Conservation (phyloP, 2,113 vertebrate genomes). For the Mixornis gularis region DNA sequence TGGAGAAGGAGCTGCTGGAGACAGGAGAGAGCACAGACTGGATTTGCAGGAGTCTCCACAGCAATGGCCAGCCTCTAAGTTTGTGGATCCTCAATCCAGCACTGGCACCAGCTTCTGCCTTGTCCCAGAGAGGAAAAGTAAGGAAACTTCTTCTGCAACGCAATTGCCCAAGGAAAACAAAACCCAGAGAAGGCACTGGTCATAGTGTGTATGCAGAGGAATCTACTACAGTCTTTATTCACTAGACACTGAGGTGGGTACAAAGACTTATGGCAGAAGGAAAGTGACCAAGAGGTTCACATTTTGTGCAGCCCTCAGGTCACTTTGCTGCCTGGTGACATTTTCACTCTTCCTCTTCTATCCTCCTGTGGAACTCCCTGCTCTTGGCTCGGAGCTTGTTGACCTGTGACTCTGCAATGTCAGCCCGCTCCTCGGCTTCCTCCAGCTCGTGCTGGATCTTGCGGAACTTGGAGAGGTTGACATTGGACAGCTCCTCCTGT, state of each 20-base stretch:
- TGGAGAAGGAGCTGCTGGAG: neutral
- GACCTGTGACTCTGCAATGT: constrained; percentile 73
- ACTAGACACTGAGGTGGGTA: neutral
- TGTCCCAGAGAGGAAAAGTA: neutral
- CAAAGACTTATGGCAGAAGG: neutral
- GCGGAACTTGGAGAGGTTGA: constrained; percentile 44
- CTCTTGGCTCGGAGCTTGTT: neutral
- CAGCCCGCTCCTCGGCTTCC: constrained; percentile 70
- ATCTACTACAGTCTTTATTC: neutral
- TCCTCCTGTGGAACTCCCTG: neutral
- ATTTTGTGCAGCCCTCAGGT: neutral
- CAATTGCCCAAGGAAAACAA: neutral
- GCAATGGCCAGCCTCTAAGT: neutral
- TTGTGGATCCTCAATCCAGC: neutral
- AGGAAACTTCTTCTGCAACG: neutral
- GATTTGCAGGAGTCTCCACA: neutral
- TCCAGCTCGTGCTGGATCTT: neutral
- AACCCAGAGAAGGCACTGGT: neutral
- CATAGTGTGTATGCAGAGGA: neutral
- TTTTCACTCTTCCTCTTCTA: neutral
- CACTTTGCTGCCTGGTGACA: neutral
- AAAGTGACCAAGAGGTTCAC: neutral
- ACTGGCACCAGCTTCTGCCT: neutral
- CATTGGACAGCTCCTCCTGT: constrained; percentile 76
- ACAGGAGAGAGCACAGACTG: neutral